A percentile compares a stretch with the other conserved stretches of the same genome.
phyloP scores from a whole-genome alignment of 2,797 vertebrate genomes.

The Arnoldichthys spilopterus region DNA sequence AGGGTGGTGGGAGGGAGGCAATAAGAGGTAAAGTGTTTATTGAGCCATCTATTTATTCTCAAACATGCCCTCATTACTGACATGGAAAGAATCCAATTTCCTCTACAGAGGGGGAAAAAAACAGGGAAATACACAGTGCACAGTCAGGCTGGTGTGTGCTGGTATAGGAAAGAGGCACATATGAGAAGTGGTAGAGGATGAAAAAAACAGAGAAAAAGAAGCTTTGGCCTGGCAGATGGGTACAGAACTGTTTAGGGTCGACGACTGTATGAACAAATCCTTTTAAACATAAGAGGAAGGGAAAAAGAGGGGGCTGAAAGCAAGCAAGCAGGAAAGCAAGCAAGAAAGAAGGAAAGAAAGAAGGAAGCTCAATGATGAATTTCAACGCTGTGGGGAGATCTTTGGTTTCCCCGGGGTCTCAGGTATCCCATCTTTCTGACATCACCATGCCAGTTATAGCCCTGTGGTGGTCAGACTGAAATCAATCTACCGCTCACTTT shows the following conservation, averaged over 20 bases:
- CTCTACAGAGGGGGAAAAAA: constrained; percentile 62
- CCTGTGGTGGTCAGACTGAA: constrained; percentile 52
- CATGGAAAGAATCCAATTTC: constrained; percentile 83
- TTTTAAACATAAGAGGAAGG: background rate
- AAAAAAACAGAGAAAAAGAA: constrained; percentile 1
- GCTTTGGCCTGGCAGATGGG: background rate
- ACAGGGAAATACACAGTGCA: constrained; percentile 49
- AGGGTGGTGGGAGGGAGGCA: constrained; percentile 70
- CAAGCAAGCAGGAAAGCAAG: constrained; percentile 16
- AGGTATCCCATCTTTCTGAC: constrained; percentile 53
- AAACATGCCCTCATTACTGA: constrained; percentile 83
- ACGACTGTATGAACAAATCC: background rate
- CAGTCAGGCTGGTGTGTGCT: constrained; percentile 31
- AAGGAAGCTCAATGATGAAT: constrained; percentile 14
- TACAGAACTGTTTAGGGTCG: background rate
- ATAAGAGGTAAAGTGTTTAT: constrained; percentile 84
- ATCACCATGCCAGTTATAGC: constrained; percentile 56
- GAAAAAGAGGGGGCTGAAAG: background rate
- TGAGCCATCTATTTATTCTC: constrained; percentile 85
- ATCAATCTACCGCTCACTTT: constrained; percentile 49
- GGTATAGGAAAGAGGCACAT: constrained; percentile 26
- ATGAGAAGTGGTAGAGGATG: constrained; percentile 28
- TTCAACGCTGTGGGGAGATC: constrained; percentile 35
- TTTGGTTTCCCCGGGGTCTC: constrained; percentile 50
- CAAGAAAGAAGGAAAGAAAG: constrained; percentile 17